Evolutionary conservation across 2,888 invertebrate genomes (phyloP).

Genomic region (Himalopsyche kuldschensis): DNA sequence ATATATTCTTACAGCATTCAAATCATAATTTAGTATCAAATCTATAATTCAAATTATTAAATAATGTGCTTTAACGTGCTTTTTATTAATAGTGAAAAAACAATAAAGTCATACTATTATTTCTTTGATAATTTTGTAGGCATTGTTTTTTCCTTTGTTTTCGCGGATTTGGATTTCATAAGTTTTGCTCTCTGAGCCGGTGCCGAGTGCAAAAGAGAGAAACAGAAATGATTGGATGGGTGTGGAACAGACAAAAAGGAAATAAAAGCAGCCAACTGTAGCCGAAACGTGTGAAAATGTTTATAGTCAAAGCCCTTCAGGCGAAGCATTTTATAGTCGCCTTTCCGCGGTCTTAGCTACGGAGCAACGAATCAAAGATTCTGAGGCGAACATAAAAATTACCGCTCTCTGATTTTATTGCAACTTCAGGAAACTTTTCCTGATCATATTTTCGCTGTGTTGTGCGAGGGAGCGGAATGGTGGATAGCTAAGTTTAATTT

Average conservation of each 20-base stretch:
- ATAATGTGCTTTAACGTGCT: no score
- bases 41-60: no score
- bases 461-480: not conserved
- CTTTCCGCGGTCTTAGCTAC: conserved; percentile 14
- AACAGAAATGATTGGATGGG: conserved; percentile 28
- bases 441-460: not conserved
- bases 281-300: conserved; percentile 36
- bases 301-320: conserved; percentile 29
- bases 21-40: no score
- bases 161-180: conserved; percentile 21
- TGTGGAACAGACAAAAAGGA: conserved; percentile 27
- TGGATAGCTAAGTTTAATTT: not conserved
- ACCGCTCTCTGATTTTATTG: conserved; percentile 32
- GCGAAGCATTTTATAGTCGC: conserved; percentile 30
- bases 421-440: conserved; percentile 2
- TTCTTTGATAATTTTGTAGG: no score
- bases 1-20: no score
- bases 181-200: not conserved
- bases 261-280: conserved; percentile 22
- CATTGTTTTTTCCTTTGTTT: not conserved
- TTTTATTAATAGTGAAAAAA: no score
- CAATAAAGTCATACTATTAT: no score
- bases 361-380: conserved; percentile 25
- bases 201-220: conserved; percentile 1
- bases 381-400: conserved; percentile 35